Conservation (phyloP, 2,797 vertebrate species). For the Falco peregrinus region DNA sequence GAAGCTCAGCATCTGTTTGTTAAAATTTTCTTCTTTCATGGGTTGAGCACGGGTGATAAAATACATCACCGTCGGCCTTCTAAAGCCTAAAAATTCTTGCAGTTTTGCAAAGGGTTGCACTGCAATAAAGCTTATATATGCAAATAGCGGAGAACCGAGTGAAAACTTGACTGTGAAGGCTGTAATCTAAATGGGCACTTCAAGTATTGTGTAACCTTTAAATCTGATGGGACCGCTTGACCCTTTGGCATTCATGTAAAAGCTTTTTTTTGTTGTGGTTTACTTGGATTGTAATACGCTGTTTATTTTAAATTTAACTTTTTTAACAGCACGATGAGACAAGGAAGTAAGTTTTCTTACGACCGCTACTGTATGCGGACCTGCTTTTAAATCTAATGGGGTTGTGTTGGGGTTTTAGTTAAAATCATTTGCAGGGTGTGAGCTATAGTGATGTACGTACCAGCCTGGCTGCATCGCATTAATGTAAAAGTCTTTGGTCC, state of each 20-base stretch:
- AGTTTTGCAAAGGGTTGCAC: background rate
- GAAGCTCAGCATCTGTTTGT: background rate
- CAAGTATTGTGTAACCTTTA: background rate
- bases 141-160: background rate
- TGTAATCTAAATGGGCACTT: background rate
- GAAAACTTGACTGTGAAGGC: background rate
- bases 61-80: background rate
- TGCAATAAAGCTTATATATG: background rate
- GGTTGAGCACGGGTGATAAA: background rate
- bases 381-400: background rate
- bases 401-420: background rate
- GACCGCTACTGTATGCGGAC: background rate
- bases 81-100: background rate
- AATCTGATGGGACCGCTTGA: background rate
- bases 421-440: background rate
- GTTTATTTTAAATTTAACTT: background rate
- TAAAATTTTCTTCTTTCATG: background rate
- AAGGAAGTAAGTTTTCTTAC: background rate
- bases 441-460: background rate
- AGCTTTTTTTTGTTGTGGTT: background rate
- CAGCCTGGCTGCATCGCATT: rapidly evolving
- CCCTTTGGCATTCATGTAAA: background rate
- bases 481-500: background rate
- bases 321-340: background rate
- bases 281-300: background rate